Base-by-base conservation (phyloP, 2,113 vertebrate genomes). In the Pantherophis guttatus region DNA sequence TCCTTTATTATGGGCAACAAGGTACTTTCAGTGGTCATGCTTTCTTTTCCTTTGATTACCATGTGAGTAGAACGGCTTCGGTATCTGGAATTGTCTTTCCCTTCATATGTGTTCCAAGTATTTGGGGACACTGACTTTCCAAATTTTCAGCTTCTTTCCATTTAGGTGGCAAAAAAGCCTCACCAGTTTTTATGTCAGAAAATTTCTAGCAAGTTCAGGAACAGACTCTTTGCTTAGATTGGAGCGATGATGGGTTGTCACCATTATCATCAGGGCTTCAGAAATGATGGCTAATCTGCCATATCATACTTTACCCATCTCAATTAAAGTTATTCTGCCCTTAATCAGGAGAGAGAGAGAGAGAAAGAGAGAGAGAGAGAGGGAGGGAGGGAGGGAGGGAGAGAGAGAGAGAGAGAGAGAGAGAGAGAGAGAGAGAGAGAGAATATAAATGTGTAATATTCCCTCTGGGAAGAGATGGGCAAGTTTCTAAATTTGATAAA, bases 321-420 rank as follows among this genome's bases (percentile, higher is more conserved):
- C 81, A 85, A 2, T 86, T 86, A 24, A 44, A 55, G 10, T 58
- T 89, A 57, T 19, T 39, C 33, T 24, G 54, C 19, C 48, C 19
- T 11, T 89, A 57, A 55, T 11, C 52, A 33, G 54, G 19, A 3
- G n/a, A n/a, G n/a, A 55, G 54, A 21, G 17, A 57, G n/a, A 3
- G 29, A 23, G 53, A 5, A 12, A 13, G 1, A 3, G 55, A 0
- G 17, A 21, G 9, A 0, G 33, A 8, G 21, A 21, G 33, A 5
- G 19, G 44, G 21, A 17, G 19, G 39, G 39, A 3, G 39, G 39
- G 39, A 3, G 39, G 39, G 39, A 39, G 39, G 39, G 33, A 5
- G 19, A 58, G 21, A 17, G 19, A 39, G 19, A 3, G n/a, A n/a
- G n/a, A 55, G 54, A 19, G 17, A 57, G n/a, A 3, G 29, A 39